Evolutionary conservation across 2,797 vertebrate species (phyloP).

Genomic region (Ptychobarbus kaznakovi): DNA sequence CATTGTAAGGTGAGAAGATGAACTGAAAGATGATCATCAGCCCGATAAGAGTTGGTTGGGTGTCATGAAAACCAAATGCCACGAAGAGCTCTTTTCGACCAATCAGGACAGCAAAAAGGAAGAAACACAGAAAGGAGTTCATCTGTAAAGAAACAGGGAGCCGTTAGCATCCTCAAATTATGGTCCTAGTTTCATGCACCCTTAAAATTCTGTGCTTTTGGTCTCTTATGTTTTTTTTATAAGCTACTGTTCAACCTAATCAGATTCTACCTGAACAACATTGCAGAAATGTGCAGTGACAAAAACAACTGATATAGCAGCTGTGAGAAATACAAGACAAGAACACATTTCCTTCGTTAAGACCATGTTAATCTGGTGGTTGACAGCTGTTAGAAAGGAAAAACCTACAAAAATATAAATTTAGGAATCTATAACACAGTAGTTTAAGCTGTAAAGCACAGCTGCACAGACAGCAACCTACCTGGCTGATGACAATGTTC

Average conservation of each 20-base stretch:
- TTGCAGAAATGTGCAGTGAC: not conserved
- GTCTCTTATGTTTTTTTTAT: not conserved
- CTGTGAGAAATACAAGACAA: not conserved
- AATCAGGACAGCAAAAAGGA: conserved; percentile 94
- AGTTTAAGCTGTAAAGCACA: not conserved
- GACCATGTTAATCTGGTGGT: not conserved
- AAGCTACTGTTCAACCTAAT: not conserved
- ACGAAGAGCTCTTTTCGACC: conserved; percentile 93
- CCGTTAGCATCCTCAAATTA: not conserved
- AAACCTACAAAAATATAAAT: not conserved
- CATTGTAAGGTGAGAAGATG: conserved; percentile 98
- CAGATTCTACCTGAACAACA: not conserved
- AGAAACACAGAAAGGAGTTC: conserved; percentile 99
- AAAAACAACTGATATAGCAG: not conserved
- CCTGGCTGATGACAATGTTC: conserved; percentile 98
- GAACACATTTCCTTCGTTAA: not conserved
- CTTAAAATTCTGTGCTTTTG: not conserved
- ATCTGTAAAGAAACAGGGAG: conserved; percentile 77
- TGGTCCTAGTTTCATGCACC: not conserved
- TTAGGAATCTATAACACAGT: not conserved
- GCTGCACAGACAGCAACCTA: conserved; percentile 55
- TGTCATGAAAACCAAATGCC: conserved; percentile 93
- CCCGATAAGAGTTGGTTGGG: conserved; percentile 95
- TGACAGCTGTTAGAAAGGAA: not conserved
- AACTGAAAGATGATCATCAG: conserved; percentile 99